Base-by-base conservation (phyloP, 2,888 invertebrate species). In the Osmoderma eremita region DNA sequence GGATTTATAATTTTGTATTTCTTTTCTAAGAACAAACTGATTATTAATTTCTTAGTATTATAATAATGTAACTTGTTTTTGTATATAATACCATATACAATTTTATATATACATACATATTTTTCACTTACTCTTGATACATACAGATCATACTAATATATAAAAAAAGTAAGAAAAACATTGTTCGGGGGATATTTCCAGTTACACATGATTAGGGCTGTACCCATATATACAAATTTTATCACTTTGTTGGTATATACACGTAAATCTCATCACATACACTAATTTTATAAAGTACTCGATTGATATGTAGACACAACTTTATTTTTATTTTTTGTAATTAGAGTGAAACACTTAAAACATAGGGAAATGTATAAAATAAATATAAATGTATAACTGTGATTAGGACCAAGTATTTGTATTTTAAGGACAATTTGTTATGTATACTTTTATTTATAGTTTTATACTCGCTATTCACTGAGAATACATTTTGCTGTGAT, bases 371-470 rank as follows among this genome's bases (percentile, higher is more conserved):
- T 48, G 13, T 41, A 41, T 41, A 18, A 24, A 30, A 5, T 36
- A 30, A 15, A 24, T 53, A 5, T 36, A 30, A 15, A 20, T 17
- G 20, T 53, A 8, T 53, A 53, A 36, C 53, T 53, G 53, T 53
- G 53, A 53, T 30, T 53, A 53, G 53, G 38, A 38, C 53, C 53
- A 53, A 30, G 36, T 53, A 30, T 53, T 53, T 53, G 10, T 53
- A 53, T 51, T 30, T 42, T 17, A 42, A 13, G 12, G 5, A 13
- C n/a, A 17, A 48, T 48, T 2, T 48, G 17, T 5, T 48, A 15
- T 48, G 12, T 48, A 18, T 48, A 48, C 18, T 5, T 15, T 18
- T 15, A 45, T 45, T 45, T 45, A 45, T 45, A 45, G 24, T 15
- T 3, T 17, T 45, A 18, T 18, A 42, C 6, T 10, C 13, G 24